Conservation (phyloP, 2,113 vertebrate species). For the Nothobranchius furzeri region DNA sequence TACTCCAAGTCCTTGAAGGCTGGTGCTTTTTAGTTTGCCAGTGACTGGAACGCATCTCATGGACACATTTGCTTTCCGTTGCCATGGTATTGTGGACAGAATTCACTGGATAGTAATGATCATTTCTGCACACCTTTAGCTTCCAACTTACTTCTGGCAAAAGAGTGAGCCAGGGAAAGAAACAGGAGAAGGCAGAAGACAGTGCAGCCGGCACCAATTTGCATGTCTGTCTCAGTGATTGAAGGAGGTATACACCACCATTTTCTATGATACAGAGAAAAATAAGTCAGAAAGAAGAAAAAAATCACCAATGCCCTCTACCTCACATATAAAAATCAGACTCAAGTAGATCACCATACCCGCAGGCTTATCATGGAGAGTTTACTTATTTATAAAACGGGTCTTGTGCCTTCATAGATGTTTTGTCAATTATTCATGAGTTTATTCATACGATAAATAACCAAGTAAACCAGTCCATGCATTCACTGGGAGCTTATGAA, state of each 20-base stretch:
- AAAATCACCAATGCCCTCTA: no score
- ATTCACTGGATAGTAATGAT: constrained; percentile 50
- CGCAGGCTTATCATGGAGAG: constrained; percentile 9
- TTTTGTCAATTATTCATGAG: constrained; percentile 67
- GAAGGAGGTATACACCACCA: constrained; percentile 7
- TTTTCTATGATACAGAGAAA: constrained; percentile 8
- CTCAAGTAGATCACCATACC: constrained; percentile 19
- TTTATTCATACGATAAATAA: constrained; percentile 62
- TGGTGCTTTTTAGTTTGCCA: constrained; percentile 50
- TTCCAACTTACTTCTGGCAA: constrained; percentile 43
- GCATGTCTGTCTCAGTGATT: constrained; percentile 25
- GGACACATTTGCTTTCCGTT: constrained; percentile 66
- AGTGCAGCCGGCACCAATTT: constrained; percentile 21
- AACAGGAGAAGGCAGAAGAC: no score
- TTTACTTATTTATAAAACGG: constrained; percentile 61
- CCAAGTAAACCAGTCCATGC: constrained; percentile 38
- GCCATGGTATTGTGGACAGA: constrained; percentile 66
- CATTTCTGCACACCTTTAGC: constrained; percentile 56
- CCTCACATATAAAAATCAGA: background rate
- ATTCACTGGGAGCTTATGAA: background rate
- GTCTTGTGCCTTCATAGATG: constrained; percentile 38
- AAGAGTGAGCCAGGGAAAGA: background rate
- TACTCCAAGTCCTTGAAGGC: constrained; percentile 67
- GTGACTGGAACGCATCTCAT: constrained; percentile 60
- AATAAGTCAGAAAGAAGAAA: background rate